Conservation (phyloP, 2,888 invertebrate genomes). For the Tipula lateralis region DNA sequence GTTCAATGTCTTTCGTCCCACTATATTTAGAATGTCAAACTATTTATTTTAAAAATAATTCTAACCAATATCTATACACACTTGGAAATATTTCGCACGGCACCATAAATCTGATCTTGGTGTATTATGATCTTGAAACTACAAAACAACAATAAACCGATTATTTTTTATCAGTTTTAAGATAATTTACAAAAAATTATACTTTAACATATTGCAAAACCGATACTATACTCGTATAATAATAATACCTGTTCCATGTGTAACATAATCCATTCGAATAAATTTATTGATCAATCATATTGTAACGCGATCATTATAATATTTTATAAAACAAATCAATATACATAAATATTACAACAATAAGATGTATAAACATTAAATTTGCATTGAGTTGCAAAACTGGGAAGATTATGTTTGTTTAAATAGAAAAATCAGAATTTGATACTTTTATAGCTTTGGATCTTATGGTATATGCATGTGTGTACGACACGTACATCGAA, state of each 20-base stretch:
- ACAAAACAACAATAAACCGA: too few species aligned
- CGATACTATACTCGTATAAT: not conserved
- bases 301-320: slow-evolving; percentile 1
- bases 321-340: too few species aligned
- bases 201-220: not conserved
- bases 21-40: not conserved
- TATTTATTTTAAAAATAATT: not conserved
- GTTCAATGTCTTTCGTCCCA: not conserved
- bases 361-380: not conserved
- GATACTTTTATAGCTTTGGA: not conserved
- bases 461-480: not conserved
- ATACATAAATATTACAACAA: not conserved
- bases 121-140: not conserved
- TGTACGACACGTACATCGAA: not conserved
- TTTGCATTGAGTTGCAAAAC: not conserved
- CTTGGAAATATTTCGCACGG: too few species aligned
- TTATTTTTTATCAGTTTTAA: not conserved
- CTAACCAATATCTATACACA: not conserved
- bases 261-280: not conserved
- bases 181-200: not conserved
- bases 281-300: slow-evolving; percentile 24
- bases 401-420: not conserved
- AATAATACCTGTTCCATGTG: not conserved
- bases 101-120: not conserved
- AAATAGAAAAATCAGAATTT: not conserved